Conservation (phyloP, 2,797 vertebrate genomes). For the Sebastes cheni region DNA sequence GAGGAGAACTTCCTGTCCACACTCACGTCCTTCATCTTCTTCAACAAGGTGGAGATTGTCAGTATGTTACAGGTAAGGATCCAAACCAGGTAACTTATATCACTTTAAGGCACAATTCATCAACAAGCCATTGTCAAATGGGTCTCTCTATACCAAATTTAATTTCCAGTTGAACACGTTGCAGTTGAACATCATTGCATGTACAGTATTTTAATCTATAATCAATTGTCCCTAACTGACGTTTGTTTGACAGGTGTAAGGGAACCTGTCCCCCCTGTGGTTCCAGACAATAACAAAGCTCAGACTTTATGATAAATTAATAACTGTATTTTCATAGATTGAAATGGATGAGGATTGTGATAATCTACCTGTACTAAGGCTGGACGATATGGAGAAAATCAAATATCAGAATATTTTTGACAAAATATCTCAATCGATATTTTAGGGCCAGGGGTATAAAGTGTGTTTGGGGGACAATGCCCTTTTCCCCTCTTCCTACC, state of each 20-base stretch:
- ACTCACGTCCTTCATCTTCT: slow-evolving; percentile 99
- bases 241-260: neutral
- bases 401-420: neutral
- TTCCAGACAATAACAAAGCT: neutral
- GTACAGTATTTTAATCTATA: neutral
- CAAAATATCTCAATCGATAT: neutral
- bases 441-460: neutral
- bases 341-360: neutral
- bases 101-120: neutral
- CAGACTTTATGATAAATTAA: neutral
- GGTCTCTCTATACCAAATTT: neutral
- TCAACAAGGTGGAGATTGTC: slow-evolving; percentile 99
- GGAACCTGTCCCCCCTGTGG: neutral
- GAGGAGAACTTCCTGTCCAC: slow-evolving; percentile 99
- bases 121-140: neutral
- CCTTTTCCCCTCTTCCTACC: no score
- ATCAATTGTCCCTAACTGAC: neutral
- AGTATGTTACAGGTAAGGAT: slow-evolving; percentile 98
- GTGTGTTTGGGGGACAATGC: no score
- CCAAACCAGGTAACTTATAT: neutral
- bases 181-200: neutral
- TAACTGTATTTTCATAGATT: neutral
- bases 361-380: neutral
- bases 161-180: neutral
- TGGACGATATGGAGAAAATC: neutral